A percentile compares a stretch with the other conserved stretches of the same genome.
phyloP scores from a whole-genome alignment of 2,113 vertebrate species.

The Clinocottus analis region DNA sequence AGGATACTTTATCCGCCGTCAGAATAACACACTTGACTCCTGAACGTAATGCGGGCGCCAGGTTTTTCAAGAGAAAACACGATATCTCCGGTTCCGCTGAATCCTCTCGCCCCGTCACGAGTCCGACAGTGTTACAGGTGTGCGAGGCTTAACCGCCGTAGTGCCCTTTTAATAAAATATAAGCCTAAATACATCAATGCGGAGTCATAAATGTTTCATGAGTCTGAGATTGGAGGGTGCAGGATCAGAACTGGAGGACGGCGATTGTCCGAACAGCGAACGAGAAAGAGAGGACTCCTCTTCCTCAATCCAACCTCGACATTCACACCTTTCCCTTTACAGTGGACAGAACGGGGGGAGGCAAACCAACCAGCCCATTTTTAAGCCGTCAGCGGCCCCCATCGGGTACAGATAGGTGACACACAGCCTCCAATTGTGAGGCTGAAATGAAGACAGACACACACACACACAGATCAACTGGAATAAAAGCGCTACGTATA shows the following conservation, averaged over 20 bases:
- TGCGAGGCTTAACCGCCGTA: not conserved
- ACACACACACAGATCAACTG: not conserved
- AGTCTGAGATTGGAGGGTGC: not conserved
- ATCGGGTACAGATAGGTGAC: constrained; percentile 19
- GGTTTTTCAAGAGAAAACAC: too few species aligned
- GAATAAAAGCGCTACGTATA: constrained; percentile 11
- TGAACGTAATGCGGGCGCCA: too few species aligned
- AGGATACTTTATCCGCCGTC: not conserved
- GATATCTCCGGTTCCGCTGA: not conserved
- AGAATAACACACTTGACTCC: not conserved
- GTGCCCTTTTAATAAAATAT: not conserved
- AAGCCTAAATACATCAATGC: not conserved
- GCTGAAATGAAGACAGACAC: constrained; percentile 17
- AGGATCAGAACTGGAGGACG: not conserved
- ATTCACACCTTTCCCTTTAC: constrained; percentile 27
- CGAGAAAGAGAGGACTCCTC: not conserved
- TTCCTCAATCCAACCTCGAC: not conserved
- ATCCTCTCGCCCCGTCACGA: not conserved
- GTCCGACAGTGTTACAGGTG: not conserved
- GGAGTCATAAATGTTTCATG: not conserved
- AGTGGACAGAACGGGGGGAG: constrained; percentile 25
- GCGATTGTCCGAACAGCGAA: not conserved
- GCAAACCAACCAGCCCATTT: constrained; percentile 48
- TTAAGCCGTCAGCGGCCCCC: constrained; percentile 22
- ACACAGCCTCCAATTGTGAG: constrained; percentile 9